Evolutionary conservation across 2,113 vertebrate genomes (phyloP).

Genomic region (Helogale parvula): DNA sequence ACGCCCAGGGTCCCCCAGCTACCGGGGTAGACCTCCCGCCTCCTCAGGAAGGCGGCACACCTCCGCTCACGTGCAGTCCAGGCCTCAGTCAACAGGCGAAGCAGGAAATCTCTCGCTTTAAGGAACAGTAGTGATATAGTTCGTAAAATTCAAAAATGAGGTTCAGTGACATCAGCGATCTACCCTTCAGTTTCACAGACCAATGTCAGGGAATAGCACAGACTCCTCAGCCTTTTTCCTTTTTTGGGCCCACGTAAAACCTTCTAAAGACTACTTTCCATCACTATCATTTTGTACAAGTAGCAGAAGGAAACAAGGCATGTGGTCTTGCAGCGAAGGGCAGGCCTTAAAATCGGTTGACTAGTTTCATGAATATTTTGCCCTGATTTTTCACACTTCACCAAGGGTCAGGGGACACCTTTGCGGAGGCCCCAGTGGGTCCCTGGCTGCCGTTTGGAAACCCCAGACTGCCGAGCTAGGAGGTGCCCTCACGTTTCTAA

Average conservation of each 20-base stretch:
- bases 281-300: background rate
- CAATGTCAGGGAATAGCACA: no score
- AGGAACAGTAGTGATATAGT: background rate
- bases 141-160: background rate
- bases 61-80: rapidly evolving
- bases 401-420: rapidly evolving
- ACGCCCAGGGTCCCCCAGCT: no score
- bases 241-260: background rate
- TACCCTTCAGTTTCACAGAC: background rate
- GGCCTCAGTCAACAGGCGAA: background rate
- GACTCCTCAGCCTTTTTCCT: background rate
- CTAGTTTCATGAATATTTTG: background rate
- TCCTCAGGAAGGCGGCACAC: background rate
- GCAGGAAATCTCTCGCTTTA: background rate
- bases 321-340: no score
- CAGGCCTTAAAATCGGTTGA: background rate
- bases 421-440: rapidly evolving
- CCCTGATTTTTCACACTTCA: background rate
- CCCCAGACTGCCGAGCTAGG: background rate
- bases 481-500: background rate
- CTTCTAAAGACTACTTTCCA: background rate
- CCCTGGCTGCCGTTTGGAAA: background rate
- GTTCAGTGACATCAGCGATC: background rate
- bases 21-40: rapidly evolving
- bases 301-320: background rate